phyloP scores from a whole-genome alignment of 37 sponge, comb jelly and placozoan genomes.

The Eunapius fragilis region DNA sequence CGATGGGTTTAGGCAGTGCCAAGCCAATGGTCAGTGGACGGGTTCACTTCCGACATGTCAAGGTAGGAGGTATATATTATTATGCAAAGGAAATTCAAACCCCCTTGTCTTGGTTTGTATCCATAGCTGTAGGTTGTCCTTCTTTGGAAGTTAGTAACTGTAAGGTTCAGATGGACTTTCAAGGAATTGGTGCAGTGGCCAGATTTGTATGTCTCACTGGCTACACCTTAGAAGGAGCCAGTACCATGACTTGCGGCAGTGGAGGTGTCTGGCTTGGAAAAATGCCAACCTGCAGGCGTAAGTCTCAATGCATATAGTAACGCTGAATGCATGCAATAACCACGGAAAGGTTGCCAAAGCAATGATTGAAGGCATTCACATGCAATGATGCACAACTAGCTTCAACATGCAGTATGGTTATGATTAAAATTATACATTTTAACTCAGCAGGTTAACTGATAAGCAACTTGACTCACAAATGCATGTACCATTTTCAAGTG shows the following conservation, averaged over 20 bases:
- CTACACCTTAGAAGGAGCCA: constrained; percentile 25
- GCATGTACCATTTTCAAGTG: too few relatives aligned
- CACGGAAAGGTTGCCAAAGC: neutral
- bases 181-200: constrained; percentile 8
- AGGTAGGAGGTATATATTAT: neutral
- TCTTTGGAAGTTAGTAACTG: neutral
- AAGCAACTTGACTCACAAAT: neutral
- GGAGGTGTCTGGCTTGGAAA: constrained; percentile 45
- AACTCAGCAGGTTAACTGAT: too few relatives aligned
- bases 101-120: too few relatives aligned
- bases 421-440: too few relatives aligned
- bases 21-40: constrained; percentile 21
- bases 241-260: constrained; percentile 19
- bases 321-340: neutral
- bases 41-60: constrained; percentile 24
- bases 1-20: constrained; percentile 18
- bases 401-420: neutral
- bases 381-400: neutral
- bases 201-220: constrained; percentile 47
- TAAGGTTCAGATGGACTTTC: constrained; percentile 6
- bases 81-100: neutral
- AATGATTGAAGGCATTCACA: neutral
- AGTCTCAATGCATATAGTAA: neutral
- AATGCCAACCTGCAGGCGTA: constrained; percentile 56
- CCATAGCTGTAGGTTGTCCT: constrained; percentile 2